phyloP scores from a whole-genome alignment of 2,888 invertebrate genomes.

The Busseola fusca region DNA sequence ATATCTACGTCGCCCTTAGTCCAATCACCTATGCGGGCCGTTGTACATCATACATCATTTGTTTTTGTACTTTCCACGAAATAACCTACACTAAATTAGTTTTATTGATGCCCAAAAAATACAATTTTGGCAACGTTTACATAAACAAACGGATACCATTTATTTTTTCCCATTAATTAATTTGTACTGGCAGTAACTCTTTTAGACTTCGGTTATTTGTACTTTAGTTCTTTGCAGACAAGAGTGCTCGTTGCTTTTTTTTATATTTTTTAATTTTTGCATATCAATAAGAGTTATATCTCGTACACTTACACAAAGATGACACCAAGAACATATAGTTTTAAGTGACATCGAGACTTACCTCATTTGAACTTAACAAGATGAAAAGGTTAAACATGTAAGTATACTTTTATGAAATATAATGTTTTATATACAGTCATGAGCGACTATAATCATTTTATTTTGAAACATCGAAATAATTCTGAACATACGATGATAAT shows the following conservation, averaged over 20 bases:
- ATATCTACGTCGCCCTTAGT: conserved; percentile 57
- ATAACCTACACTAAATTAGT: conserved; percentile 82
- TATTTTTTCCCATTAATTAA: conserved; percentile 77
- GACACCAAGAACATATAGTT: conserved; percentile 82
- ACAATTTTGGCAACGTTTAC: conserved; percentile 87
- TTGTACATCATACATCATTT: conserved; percentile 67
- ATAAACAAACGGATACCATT: conserved; percentile 77
- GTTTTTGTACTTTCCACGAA: conserved; percentile 80
- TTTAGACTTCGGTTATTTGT: conserved; percentile 88
- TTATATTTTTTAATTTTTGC: conserved; percentile 65
- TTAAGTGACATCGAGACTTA: conserved; percentile 81
- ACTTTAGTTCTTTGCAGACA: conserved; percentile 83
- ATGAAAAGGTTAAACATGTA: conserved; percentile 59
- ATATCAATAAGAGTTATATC: conserved; percentile 66
- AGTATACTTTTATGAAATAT: conserved; percentile 67
- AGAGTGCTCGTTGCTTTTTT: conserved; percentile 83
- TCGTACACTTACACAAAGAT: conserved; percentile 78
- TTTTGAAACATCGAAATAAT: conserved; percentile 66
- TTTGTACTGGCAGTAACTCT: conserved; percentile 88
- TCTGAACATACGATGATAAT: conserved; percentile 57
- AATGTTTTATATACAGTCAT: conserved; percentile 80
- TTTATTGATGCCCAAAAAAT: conserved; percentile 84
- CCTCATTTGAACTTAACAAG: conserved; percentile 76
- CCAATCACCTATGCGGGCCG: conserved; percentile 70
- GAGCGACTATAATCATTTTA: conserved; percentile 68